Evolutionary conservation across 2,113 vertebrate genomes (phyloP).

Genomic region (Tinamus guttatus): DNA sequence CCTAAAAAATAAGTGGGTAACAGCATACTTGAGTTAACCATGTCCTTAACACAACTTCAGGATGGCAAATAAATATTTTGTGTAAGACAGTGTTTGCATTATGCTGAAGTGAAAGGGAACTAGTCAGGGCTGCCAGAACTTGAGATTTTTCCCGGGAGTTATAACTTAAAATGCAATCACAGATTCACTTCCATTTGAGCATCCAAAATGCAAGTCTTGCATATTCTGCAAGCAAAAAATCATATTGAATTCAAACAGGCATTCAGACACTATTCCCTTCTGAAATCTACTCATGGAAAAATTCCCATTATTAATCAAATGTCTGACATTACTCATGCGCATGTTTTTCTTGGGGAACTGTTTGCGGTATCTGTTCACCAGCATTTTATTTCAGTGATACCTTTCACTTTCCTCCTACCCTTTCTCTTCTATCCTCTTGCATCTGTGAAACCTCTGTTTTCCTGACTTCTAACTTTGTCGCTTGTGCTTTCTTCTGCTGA

Average conservation of each 20-base stretch:
- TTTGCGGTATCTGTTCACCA: not conserved
- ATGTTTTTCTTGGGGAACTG: not conserved
- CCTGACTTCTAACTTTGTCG: not conserved
- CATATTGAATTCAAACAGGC: not conserved
- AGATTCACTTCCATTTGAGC: not conserved
- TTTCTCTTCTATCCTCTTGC: not conserved
- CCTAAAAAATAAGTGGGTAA: not conserved
- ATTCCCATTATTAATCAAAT: not conserved
- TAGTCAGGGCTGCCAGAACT: not conserved
- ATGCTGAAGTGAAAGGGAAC: not conserved
- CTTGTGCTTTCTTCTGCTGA: not conserved
- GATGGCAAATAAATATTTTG: not conserved
- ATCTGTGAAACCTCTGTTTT: not conserved
- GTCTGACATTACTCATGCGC: fast-evolving
- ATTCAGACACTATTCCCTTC: not conserved
- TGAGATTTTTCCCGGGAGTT: not conserved
- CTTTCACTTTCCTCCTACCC: fast-evolving
- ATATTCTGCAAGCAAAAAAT: not conserved
- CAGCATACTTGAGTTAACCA: not conserved
- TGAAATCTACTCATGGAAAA: not conserved
- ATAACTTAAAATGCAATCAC: not conserved
- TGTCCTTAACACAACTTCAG: not conserved
- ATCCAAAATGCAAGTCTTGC: not conserved
- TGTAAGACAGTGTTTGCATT: not conserved
- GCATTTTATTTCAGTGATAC: not conserved